phyloP scores from a whole-genome alignment of 2,797 vertebrate genomes.

The Myotis myotis region DNA sequence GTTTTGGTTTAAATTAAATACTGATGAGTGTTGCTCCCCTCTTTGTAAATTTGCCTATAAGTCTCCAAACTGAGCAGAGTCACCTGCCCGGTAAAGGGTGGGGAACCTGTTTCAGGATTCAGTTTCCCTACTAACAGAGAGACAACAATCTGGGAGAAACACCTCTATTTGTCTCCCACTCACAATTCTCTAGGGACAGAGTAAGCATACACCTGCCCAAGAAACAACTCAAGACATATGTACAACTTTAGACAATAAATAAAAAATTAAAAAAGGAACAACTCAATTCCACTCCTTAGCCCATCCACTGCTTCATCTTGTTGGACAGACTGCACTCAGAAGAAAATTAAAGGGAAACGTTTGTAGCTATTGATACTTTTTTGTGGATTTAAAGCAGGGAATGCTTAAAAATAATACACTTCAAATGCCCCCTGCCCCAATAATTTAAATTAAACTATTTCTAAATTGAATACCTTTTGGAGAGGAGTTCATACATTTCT shows the following conservation, averaged over 20 bases:
- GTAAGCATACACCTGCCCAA: too few relatives aligned
- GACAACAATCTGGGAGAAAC: rapidly evolving
- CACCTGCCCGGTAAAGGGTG: not conserved
- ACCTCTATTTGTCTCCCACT: too few relatives aligned
- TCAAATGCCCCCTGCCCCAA: not conserved
- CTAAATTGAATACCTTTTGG: not conserved
- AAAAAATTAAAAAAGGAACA: too few relatives aligned
- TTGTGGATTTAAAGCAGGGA: not conserved
- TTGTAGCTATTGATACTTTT: not conserved
- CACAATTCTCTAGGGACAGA: not conserved
- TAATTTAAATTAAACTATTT: not conserved
- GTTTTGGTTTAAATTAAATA: not conserved
- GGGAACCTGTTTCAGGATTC: not conserved
- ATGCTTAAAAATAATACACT: not conserved
- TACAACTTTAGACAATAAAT: too few relatives aligned
- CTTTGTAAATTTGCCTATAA: not conserved
- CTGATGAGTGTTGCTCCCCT: not conserved
- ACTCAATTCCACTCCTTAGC: rapidly evolving
- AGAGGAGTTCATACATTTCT: not conserved
- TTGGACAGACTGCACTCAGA: not conserved
- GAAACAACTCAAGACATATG: too few relatives aligned
- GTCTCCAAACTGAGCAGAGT: not conserved
- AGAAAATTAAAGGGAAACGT: rapidly evolving
- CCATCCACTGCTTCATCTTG: not conserved
- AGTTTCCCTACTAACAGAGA: not conserved